Percentiles rank a stretch among this genome's conserved stretches.
Evolutionary conservation across 2,797 vertebrate species (phyloP).

Genomic region (Labeo calbasu): DNA sequence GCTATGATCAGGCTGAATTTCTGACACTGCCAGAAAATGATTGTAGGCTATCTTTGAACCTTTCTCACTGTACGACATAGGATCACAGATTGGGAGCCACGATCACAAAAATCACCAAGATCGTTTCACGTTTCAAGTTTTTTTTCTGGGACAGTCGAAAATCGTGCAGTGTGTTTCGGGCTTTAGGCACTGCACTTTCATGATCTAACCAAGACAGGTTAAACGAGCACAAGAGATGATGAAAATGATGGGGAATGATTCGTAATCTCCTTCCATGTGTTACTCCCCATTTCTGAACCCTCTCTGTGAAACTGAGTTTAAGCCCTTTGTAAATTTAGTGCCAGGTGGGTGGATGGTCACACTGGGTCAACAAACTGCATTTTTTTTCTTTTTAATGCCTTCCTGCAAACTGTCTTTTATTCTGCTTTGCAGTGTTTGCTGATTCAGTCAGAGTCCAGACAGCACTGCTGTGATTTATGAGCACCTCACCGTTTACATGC

Average conservation of each 20-base stretch:
- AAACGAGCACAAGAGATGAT: conserved; percentile 2
- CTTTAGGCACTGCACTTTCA: not conserved
- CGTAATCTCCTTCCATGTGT: conserved; percentile 53
- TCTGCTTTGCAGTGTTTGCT: conserved; percentile 64
- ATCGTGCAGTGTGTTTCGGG: no score
- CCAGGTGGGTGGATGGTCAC: not conserved
- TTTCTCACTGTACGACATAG: no score
- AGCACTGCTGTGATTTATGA: conserved; percentile 27
- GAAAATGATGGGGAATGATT: conserved; percentile 60
- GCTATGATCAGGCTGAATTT: no score
- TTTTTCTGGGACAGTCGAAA: no score
- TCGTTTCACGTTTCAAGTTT: no score
- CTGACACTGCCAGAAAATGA: no score
- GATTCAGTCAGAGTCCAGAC: conserved; percentile 74
- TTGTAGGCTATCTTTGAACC: no score
- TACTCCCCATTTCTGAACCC: conserved; percentile 37
- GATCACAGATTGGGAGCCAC: no score
- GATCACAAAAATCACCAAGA: no score
- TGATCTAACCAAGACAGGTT: not conserved
- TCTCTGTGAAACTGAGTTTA: conserved; percentile 8
- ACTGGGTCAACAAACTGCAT: not conserved
- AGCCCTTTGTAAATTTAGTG: conserved; percentile 5
- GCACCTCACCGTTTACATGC: not conserved
- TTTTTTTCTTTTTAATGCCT: not conserved
- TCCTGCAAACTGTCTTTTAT: conserved; percentile 26